A percentile compares a stretch with the other conserved stretches of the same genome.
Evolutionary conservation across 2,888 invertebrate species (phyloP).

Genomic region (Quadroppia sp.): DNA sequence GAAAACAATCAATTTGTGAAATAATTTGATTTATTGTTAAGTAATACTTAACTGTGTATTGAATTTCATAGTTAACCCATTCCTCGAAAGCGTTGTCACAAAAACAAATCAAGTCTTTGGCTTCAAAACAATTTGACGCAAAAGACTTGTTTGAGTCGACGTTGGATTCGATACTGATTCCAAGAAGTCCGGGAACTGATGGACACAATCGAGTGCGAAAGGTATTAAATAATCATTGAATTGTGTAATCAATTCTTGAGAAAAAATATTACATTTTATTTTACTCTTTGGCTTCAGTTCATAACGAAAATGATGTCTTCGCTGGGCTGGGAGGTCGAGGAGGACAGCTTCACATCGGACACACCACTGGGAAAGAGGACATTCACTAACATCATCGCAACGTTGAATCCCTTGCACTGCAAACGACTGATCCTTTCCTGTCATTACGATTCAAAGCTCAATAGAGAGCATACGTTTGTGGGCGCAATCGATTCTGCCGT

Average conservation of each 20-base stretch:
- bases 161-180: constrained; percentile 71
- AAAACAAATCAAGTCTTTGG: constrained; percentile 7
- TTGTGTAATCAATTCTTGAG: not conserved
- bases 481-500: constrained; percentile 95
- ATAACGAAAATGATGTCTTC: constrained; percentile 59
- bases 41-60: not conserved
- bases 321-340: constrained; percentile 72
- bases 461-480: constrained; percentile 59
- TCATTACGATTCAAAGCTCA: constrained; percentile 88
- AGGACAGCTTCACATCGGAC: constrained; percentile 65
- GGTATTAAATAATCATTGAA: constrained; percentile 52
- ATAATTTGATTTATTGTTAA: not conserved
- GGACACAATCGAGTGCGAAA: constrained; percentile 66
- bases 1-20: not conserved
- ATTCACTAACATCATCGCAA: constrained; percentile 83
- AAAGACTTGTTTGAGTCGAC: constrained; percentile 59
- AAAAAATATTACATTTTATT: not conserved
- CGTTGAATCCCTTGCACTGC: constrained; percentile 70
- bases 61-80: not conserved
- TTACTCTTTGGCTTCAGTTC: not conserved
- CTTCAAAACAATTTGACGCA: not conserved
- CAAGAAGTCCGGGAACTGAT: constrained; percentile 74
- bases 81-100: not conserved
- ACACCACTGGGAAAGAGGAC: constrained; percentile 72
- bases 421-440: constrained; percentile 71